Percentiles rank a stretch among this genome's conserved stretches.
These are phyloP conservation scores for Unio delphinus DNA, from an alignment of 2,888 invertebrate species.

Conservation along the genomic window DNA sequence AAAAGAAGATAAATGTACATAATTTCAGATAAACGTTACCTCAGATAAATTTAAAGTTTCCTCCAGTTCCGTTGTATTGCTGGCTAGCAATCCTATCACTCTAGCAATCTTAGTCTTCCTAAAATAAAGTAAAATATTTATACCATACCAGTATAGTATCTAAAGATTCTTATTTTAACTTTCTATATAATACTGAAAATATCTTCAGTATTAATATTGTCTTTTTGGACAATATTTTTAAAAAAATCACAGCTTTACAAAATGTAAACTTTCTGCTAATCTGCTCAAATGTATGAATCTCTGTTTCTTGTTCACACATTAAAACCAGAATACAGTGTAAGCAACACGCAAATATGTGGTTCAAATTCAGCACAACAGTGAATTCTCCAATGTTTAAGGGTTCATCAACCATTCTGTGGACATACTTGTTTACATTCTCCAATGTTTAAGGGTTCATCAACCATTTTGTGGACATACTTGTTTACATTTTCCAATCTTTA, in stretches of 20 bases:
- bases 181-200: no score
- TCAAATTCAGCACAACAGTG: conserved; percentile 11
- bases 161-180: no score
- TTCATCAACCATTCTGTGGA: conserved; percentile 12
- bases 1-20: no score
- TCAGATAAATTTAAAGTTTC: conserved; percentile 59
- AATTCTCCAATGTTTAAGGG: conserved; percentile 4
- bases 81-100: conserved; percentile 62
- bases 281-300: conserved; percentile 8
- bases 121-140: conserved; percentile 10
- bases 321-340: conserved; percentile 18
- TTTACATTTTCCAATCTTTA: conserved; percentile 3
- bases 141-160: neutral
- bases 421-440: conserved; percentile 13
- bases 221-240: no score
- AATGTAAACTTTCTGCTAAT: no score
- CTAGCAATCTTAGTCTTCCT: conserved; percentile 63
- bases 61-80: conserved; percentile 60
- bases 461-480: conserved; percentile 13
- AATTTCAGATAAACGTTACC: conserved; percentile 29
- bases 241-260: no score
- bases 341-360: conserved; percentile 8
- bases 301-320: conserved; percentile 10
- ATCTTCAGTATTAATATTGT: no score
- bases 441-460: no score